Conservation (phyloP, 1,140 invertebrate genomes). For the Eumeta japonica region DNA sequence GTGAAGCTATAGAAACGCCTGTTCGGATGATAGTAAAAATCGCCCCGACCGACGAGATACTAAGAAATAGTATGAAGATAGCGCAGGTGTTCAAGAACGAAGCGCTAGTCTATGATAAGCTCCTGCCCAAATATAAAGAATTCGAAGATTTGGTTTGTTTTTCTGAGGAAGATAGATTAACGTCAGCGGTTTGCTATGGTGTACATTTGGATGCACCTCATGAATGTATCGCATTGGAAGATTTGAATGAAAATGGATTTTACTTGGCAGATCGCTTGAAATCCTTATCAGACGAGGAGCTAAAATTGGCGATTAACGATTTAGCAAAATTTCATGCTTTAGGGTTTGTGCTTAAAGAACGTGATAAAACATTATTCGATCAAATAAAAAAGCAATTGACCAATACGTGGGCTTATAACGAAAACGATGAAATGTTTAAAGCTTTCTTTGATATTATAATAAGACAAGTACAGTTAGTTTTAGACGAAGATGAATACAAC, state of each 20-base stretch:
- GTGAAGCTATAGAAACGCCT: too few species aligned
- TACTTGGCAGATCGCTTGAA: not conserved
- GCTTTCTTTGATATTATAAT: not conserved
- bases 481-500: not conserved
- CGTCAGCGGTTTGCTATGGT: not conserved
- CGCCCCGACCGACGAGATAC: not conserved
- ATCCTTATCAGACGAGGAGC: not conserved
- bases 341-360: not conserved
- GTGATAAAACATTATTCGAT: not conserved
- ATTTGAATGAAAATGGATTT: not conserved
- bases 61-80: not conserved
- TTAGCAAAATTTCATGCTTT: not conserved
- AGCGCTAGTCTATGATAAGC: not conserved
- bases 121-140: not conserved
- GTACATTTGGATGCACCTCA: not conserved
- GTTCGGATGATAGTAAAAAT: not conserved
- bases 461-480: not conserved
- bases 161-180: not conserved
- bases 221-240: not conserved
- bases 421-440: not conserved
- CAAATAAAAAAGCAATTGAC: not conserved
- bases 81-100: not conserved
- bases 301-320: not conserved
- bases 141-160: not conserved
- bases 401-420: not conserved